Base-by-base conservation (phyloP, 1,140 invertebrate genomes). In the Adoxophyes honmai region DNA sequence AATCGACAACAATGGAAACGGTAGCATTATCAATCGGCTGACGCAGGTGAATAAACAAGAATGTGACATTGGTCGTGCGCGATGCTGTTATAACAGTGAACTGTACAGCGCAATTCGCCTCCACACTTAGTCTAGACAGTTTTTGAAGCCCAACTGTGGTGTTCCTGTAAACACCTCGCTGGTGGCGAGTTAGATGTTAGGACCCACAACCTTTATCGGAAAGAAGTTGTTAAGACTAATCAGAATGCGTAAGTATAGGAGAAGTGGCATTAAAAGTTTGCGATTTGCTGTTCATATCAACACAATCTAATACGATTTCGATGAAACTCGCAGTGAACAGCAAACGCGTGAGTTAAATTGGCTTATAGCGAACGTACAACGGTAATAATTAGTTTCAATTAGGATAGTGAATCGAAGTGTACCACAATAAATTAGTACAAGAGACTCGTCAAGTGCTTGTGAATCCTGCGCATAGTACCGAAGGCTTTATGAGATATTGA, bases 121-220 rank as follows among this genome's bases (percentile, higher is more conserved):
- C 28, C 42, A 18, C 34, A 11, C 10, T 13, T 48, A 33, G 7
- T 48, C 10, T 52, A 7, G 39, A 55, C 52, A 38, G 28, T 65
- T 64, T 64, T 67, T 65, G 64, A 70, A 70, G 64, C 64, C 68
- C 64, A 64, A 48, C 28, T 70, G 57, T 58, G 11, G 13, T 60
- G 55, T 38, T 48, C 42, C 42, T 28, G n/a, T 10, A 48, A 28
- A 28, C 21, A 28, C 21, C 21, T 28, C 2, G 21, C 6, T 28
- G 2, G 42, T 18, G 16, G 42, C 18, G 39, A 21, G 21, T 16
- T n/a, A 5, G 21, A 21, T 21, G 42, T 48, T 21, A 79, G 76
- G 70, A 79, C 76, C 80, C 73, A 70, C 69, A 72, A 82, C 82
- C 78, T 78, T 74, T 51, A 59, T 75, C 66, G 63, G 68, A 55